Percentiles rank a stretch among this genome's conserved stretches.
These are phyloP conservation scores for Chaenodraco wilsoni DNA, from an alignment of 2,797 vertebrate genomes.

Conservation along the genomic window DNA sequence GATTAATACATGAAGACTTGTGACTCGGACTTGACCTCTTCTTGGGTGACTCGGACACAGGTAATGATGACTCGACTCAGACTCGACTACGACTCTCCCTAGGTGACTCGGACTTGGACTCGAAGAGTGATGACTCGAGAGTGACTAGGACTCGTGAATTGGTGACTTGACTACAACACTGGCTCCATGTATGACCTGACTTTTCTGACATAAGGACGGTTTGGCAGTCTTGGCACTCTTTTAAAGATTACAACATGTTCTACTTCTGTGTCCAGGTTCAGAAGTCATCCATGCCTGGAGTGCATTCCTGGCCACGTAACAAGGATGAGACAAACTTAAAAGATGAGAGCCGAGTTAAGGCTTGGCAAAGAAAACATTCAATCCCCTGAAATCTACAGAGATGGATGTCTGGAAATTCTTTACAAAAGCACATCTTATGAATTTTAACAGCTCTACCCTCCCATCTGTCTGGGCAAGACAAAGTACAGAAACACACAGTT, in stretches of 20 bases:
- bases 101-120: too few relatives aligned
- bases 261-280: constrained; percentile 10
- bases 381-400: constrained; percentile 42
- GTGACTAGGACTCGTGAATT: too few relatives aligned
- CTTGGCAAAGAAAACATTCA: constrained; percentile 38
- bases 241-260: constrained; percentile 5
- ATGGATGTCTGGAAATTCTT: constrained; percentile 51
- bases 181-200: not conserved
- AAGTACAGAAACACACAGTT: constrained; percentile 52
- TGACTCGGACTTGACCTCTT: too few relatives aligned
- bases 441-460: constrained; percentile 55
- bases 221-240: not conserved
- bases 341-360: constrained; percentile 43
- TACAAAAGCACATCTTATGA: constrained; percentile 54
- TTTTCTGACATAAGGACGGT: constrained; percentile 7
- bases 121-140: too few relatives aligned
- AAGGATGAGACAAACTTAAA: constrained; percentile 38
- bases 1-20: too few relatives aligned
- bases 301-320: constrained; percentile 28
- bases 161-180: too few relatives aligned
- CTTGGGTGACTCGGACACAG: too few relatives aligned
- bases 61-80: too few relatives aligned
- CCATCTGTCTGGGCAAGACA: constrained; percentile 37
- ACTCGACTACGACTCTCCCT: too few relatives aligned
- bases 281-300: constrained; percentile 24